A percentile compares a stretch with the other conserved stretches of the same genome.
phyloP scores from a whole-genome alignment of 2,113 vertebrate species.

The Aspidoscelis tigris region DNA sequence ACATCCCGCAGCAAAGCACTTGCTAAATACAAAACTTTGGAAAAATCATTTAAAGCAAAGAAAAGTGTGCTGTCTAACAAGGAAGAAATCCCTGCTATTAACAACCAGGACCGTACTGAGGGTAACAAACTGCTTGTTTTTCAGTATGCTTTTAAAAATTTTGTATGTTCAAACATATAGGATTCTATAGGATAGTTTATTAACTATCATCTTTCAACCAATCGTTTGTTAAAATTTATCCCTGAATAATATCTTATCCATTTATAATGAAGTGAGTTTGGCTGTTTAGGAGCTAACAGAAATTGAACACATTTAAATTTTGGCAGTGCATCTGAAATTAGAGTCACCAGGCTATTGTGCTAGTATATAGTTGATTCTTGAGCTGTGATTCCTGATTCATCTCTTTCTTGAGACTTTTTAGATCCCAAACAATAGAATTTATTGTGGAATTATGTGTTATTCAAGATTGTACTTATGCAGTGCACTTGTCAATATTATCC shows the following conservation, averaged over 20 bases:
- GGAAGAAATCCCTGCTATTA: slow-evolving; percentile 49
- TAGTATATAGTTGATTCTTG: background rate
- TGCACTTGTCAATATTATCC: background rate
- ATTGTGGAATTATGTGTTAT: background rate
- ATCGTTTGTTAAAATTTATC: background rate
- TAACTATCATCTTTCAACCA: background rate
- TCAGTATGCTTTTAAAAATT: background rate
- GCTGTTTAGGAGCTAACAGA: too few relatives aligned
- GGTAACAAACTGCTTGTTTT: slow-evolving; percentile 60
- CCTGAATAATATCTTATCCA: background rate
- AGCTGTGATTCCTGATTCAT: background rate
- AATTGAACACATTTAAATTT: background rate
- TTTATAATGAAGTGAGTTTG: background rate
- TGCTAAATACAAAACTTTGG: slow-evolving; percentile 65
- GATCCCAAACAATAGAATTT: background rate
- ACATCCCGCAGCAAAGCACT: slow-evolving; percentile 71
- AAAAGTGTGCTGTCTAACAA: slow-evolving; percentile 26
- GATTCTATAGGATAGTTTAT: background rate
- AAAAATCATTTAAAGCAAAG: slow-evolving; percentile 59
- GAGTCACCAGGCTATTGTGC: background rate
- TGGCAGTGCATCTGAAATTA: background rate
- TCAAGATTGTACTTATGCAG: background rate
- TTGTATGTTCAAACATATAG: background rate
- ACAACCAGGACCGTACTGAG: slow-evolving; percentile 55
- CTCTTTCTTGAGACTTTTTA: background rate